Conservation (phyloP, 2,113 vertebrate genomes). For the Leptocoma aspasia region DNA sequence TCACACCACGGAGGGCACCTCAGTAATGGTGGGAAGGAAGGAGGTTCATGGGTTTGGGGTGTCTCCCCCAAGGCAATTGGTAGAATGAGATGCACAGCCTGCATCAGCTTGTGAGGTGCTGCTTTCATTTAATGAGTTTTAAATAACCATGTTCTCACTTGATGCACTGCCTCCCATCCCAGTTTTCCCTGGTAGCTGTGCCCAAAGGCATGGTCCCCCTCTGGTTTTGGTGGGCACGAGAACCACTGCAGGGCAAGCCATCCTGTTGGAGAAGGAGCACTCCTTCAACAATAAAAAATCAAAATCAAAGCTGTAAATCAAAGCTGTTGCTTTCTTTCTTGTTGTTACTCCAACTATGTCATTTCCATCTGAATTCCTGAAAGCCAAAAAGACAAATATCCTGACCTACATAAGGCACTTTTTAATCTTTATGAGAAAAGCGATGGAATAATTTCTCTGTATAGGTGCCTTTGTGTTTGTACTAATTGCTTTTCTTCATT, state of each 20-base stretch:
- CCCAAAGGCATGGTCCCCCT: not conserved
- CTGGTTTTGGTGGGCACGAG: accelerated
- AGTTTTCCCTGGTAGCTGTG: not conserved
- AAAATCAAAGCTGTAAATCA: not conserved
- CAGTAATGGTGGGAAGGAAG: not conserved
- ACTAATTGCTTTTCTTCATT: not conserved
- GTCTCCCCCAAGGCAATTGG: not conserved
- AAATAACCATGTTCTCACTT: not conserved
- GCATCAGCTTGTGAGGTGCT: not conserved
- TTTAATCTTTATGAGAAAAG: not conserved
- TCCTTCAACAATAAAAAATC: not conserved
- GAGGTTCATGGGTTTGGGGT: not conserved
- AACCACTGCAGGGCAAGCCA: not conserved
- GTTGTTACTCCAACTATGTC: not conserved
- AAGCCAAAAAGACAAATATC: not conserved
- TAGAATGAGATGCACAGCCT: not conserved
- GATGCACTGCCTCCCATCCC: not conserved
- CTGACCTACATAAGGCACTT: not conserved
- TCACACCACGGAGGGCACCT: accelerated
- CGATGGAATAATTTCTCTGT: not conserved
- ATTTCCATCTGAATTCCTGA: not conserved
- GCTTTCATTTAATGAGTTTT: not conserved
- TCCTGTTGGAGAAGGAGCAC: not conserved
- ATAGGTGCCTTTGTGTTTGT: not conserved
- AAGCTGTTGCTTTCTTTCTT: not conserved